Conservation (phyloP, 1,140 invertebrate genomes). For the Euura saliciscinereae region DNA sequence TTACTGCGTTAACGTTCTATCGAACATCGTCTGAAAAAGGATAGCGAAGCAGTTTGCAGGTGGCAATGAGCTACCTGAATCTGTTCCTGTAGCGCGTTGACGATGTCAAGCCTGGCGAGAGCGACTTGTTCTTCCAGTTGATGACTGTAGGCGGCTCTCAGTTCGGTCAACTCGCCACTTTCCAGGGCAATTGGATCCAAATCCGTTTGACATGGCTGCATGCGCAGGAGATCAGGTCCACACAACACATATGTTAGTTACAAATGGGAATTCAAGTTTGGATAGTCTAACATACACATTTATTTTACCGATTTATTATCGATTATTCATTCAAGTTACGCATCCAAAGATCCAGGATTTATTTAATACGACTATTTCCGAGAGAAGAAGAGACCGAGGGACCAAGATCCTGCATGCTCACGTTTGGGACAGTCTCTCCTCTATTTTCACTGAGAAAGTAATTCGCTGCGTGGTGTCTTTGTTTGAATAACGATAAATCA, state of each 20-base stretch:
- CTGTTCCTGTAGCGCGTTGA: slow-evolving; percentile 64
- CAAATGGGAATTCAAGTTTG: slow-evolving; percentile 11
- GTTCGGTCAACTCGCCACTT: slow-evolving; percentile 46
- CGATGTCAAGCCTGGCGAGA: slow-evolving; percentile 65
- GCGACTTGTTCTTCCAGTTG: slow-evolving; percentile 65
- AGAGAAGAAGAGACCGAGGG: too few relatives aligned
- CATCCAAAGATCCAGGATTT: too few relatives aligned
- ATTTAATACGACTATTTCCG: too few relatives aligned
- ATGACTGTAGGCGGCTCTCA: slow-evolving; percentile 46
- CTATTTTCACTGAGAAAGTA: too few relatives aligned
- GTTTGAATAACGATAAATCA: too few relatives aligned
- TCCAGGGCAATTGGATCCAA: slow-evolving; percentile 44
- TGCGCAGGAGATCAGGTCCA: slow-evolving; percentile 36
- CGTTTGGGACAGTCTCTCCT: too few relatives aligned
- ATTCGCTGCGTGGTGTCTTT: too few relatives aligned
- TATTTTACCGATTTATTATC: too few relatives aligned
- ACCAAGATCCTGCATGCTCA: too few relatives aligned
- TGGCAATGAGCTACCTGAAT: slow-evolving; percentile 62
- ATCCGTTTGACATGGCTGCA: slow-evolving; percentile 58
- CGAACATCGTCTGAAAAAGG: neutral
- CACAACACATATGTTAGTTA: slow-evolving; percentile 31
- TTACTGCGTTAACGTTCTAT: too few relatives aligned
- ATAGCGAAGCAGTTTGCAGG: neutral
- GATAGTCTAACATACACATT: neutral
- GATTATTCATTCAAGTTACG: too few relatives aligned